Evolutionary conservation across 2,797 vertebrate genomes (phyloP), one percentile per base, ranked within the genome.

Genomic region (Hephaestus fuliginosus): DNA sequence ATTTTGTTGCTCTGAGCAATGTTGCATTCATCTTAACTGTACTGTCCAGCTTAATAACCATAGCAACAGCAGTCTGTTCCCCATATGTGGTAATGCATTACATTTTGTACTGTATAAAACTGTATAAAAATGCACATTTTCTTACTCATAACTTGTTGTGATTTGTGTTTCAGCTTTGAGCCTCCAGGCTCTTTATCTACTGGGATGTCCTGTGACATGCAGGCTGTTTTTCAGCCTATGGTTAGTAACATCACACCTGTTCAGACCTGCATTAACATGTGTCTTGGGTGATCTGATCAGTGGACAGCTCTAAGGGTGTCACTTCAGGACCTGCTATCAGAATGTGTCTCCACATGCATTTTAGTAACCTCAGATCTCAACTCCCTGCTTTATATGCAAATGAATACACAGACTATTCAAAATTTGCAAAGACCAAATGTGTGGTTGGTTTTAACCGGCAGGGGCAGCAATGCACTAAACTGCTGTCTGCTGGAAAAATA

Each of bases 131-230:
- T 41, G 9, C 22, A 12, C 6, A 33, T 25, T 57, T 4, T 74
- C 3, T 33, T 49, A 18, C n/a, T 80, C 20, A 46, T 72, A 44
- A 33, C 17, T 66, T 8, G n/a, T 12, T 81, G 5, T 86, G 2
- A 39, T 87, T 75, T 90, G 60, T 83, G 22, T 91, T 91, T 80
- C 91, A 98, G 98, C 82, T 98, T 98, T 84, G 88, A 96, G 25
- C 95, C 96, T 18, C 96, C 97, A 8, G 96, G 96, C 5, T 94
- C 93, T 65, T 89, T 99, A 80, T 94, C 95, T 62, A 61, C 97
- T 7, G 98, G 97, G 64, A 99, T 99, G 97, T 96, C 97, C 78
- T 98, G 96, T 84, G 95, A 97, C 66, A 80, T 96, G 6, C 79
- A 95, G 15, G 94, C 95, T 66, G 93, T 95, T 39, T 99, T 99